A percentile compares a stretch with the other conserved stretches of the same genome.
These are phyloP conservation scores for Trichogramma evanescens DNA, from an alignment of 2,888 invertebrate species.

Conservation along the genomic window DNA sequence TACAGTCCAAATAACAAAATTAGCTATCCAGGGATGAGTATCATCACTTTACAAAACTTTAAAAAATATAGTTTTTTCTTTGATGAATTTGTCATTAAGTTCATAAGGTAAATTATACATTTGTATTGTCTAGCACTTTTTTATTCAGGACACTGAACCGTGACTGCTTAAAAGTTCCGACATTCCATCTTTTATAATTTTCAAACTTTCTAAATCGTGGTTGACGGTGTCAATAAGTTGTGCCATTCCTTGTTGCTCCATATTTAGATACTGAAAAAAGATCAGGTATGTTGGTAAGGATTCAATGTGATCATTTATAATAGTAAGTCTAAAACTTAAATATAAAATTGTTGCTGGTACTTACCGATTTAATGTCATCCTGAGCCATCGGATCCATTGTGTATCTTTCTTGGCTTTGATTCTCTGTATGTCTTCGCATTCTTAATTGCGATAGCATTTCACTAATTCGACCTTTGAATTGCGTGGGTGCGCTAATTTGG, in stretches of 20 bases:
- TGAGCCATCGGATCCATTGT: conserved; percentile 63
- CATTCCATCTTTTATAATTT: conserved; percentile 73
- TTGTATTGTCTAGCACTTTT: background rate
- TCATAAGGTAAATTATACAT: conserved; percentile 10
- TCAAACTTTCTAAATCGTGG: conserved; percentile 69
- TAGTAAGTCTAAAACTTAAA: background rate
- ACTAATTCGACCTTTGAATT: conserved; percentile 88
- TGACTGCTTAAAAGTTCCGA: conserved; percentile 48
- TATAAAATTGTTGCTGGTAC: conserved; percentile 12
- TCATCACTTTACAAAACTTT: background rate
- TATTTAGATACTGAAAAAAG: conserved; percentile 61
- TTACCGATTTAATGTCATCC: conserved; percentile 55
- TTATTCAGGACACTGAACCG: conserved; percentile 34
- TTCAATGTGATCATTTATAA: background rate
- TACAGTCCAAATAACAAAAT: conserved; percentile 18
- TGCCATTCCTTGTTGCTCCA: conserved; percentile 85
- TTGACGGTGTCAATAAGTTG: conserved; percentile 78
- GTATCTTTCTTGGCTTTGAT: conserved; percentile 64
- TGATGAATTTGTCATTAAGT: conserved; percentile 3
- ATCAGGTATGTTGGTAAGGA: background rate
- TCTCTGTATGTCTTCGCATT: conserved; percentile 57
- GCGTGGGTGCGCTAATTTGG: conserved; percentile 83
- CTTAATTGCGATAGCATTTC: conserved; percentile 84
- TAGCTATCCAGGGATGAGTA: background rate
- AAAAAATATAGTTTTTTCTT: conserved; percentile 9